A percentile compares a stretch with the other conserved stretches of the same genome.
Conservation (phyloP, 2,797 vertebrate species). For the Acanthopagrus latus region DNA sequence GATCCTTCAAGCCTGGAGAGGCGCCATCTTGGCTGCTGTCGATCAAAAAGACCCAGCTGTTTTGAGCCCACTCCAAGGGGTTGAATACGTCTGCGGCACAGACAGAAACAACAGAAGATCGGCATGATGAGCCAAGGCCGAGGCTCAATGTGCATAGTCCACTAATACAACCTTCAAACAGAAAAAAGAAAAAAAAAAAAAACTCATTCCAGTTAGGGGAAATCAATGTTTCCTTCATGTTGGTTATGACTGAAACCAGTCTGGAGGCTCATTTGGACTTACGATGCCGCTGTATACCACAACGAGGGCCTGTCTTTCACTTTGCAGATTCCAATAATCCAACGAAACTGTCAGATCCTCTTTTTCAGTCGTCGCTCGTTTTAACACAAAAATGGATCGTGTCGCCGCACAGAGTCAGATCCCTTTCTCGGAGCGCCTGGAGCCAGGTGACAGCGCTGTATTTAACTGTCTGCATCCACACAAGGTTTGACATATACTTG, state of each 20-base stretch:
- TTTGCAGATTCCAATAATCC: constrained; percentile 45
- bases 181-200: constrained; percentile 43
- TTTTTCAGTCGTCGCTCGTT: constrained; percentile 55
- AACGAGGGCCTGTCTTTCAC: constrained; percentile 45
- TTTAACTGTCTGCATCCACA: constrained; percentile 42
- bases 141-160: constrained; percentile 57
- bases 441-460: constrained; percentile 47
- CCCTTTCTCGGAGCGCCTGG: constrained; percentile 32
- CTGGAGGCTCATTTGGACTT: constrained; percentile 23
- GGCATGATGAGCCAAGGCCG: constrained; percentile 33
- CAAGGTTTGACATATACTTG: constrained; percentile 26
- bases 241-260: constrained; percentile 23
- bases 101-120: constrained; percentile 49
- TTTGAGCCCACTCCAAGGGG: constrained; percentile 59
- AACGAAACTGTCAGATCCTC: constrained; percentile 38
- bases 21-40: constrained; percentile 49
- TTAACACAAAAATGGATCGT: constrained; percentile 39
- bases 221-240: constrained; percentile 29
- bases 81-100: constrained; percentile 51
- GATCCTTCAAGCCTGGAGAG: constrained; percentile 46
- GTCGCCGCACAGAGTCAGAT: constrained; percentile 36
- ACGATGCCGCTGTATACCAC: constrained; percentile 22
- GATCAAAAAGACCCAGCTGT: constrained; percentile 64
- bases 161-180: constrained; percentile 48
- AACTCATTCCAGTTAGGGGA: constrained; percentile 12